Evolutionary conservation across 1,140 invertebrate species (phyloP), one percentile per base, ranked within the genome.

Genomic region (Charaxes varanes): DNA sequence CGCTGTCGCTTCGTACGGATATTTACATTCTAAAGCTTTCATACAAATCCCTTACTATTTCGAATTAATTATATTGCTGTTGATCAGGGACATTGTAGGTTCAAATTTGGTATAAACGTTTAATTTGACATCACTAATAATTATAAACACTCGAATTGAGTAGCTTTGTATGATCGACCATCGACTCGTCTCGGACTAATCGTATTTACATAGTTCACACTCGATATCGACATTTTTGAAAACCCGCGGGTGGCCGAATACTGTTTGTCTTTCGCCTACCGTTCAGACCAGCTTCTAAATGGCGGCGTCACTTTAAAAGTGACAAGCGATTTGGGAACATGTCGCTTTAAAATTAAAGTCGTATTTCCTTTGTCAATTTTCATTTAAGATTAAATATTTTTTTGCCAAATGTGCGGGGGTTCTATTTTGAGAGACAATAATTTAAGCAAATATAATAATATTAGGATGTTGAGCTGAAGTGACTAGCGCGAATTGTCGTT

Each of bases 241-340:
- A 60, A 62, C 43, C 53, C 45, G 49, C 67, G 70, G 74, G 73
- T 78, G 71, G 74, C 60, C 69, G 41, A 71, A 71, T 79, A 71
- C 74, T 76, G 74, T 76, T 71, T 76, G 67, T 56, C 27, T 70
- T 71, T 56, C 41, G 42, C 57, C 70, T 71, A 66, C 59, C 54
- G 63, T 63, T 61, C 58, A 51, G 65, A 73, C 44, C 58, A 50
- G 49, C 57, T 53, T 68, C 62, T 22, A 51, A 49, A 53, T 18
- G 24, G 15, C 42, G 19, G 28, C 7, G 23, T 24, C 16, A 34
- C 14, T n/a, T 15, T 1, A 15, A n/a, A n/a, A n/a, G n/a, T n/a
- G n/a, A n/a, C n/a, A n/a, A n/a, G n/a, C n/a, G n/a, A n/a, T n/a
- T n/a, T n/a, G n/a, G n/a, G n/a, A n/a, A n/a, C n/a, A n/a, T n/a